Percentiles rank a stretch among this genome's conserved stretches.
Conservation (phyloP, 2,888 invertebrate genomes). For the Melanchra persicariae region DNA sequence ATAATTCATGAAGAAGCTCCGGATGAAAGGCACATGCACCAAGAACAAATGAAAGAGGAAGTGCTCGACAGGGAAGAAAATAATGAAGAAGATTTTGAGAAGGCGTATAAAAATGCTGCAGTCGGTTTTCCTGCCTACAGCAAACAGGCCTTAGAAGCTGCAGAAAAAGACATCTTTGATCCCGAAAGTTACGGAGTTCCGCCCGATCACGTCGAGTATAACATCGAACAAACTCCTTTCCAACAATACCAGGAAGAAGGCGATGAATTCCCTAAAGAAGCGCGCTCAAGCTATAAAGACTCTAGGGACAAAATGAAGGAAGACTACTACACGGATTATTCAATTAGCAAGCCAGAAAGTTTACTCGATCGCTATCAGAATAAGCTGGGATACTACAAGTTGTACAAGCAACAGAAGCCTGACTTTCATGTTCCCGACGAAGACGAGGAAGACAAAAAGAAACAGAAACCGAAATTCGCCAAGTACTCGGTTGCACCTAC, state of each 20-base stretch:
- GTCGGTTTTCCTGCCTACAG: conserved; percentile 85
- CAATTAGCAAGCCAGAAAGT: conserved; percentile 82
- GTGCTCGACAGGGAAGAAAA: conserved; percentile 82
- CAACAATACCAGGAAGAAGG: conserved; percentile 82
- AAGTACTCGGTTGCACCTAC: conserved; percentile 77
- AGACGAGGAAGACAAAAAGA: conserved; percentile 71
- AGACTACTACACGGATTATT: conserved; percentile 82
- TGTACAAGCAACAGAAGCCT: conserved; percentile 81
- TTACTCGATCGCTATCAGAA: conserved; percentile 78
- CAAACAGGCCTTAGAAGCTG: conserved; percentile 70
- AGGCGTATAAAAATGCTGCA: conserved; percentile 85
- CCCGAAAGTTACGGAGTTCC: conserved; percentile 80
- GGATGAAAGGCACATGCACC: conserved; percentile 76
- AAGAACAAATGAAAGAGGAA: conserved; percentile 79
- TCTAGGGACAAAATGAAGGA: conserved; percentile 82
- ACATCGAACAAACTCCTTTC: conserved; percentile 79
- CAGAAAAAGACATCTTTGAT: conserved; percentile 83
- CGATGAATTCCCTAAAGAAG: conserved; percentile 80
- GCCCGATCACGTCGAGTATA: conserved; percentile 74
- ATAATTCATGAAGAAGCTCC: conserved; percentile 82
- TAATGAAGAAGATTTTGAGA: conserved; percentile 87
- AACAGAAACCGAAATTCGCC: conserved; percentile 74
- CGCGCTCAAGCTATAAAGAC: conserved; percentile 82
- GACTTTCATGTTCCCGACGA: conserved; percentile 73
- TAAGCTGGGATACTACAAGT: conserved; percentile 83